Conservation (phyloP, 2,888 invertebrate genomes). For the Pterostichus niger region DNA sequence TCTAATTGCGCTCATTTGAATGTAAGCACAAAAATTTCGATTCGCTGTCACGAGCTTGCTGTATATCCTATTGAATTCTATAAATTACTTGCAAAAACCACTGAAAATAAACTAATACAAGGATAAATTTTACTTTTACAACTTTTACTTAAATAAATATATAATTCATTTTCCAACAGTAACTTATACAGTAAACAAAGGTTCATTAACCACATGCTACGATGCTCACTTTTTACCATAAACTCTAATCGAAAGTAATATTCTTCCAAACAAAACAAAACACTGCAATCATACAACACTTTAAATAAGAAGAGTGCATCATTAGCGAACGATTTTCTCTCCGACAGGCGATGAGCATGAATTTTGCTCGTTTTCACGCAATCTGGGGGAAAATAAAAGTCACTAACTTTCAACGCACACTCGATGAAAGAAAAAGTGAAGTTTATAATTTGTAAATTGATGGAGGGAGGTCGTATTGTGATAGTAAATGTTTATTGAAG, state of each 20-base stretch:
- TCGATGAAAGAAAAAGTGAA: constrained; percentile 39
- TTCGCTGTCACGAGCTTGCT: too few species aligned
- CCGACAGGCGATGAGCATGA: constrained; percentile 5
- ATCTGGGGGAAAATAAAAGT: constrained; percentile 36
- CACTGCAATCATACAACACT: constrained; percentile 16
- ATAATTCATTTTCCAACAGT: constrained; percentile 7
- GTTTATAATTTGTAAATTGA: constrained; percentile 1
- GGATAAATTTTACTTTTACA: constrained; percentile 29
- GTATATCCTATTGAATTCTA: neutral
- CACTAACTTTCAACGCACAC: constrained; percentile 15
- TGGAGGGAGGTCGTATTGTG: neutral
- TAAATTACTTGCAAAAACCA: neutral
- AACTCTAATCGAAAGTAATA: constrained; percentile 40
- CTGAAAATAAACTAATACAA: constrained; percentile 17
- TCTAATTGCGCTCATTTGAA: too few species aligned
- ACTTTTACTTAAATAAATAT: constrained; percentile 49
- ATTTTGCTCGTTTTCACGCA: constrained; percentile 28
- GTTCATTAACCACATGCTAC: constrained; percentile 46
- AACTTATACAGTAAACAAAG: constrained; percentile 25
- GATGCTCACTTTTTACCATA: constrained; percentile 40
- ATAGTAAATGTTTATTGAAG: neutral
- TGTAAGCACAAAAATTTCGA: too few species aligned
- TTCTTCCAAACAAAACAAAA: constrained; percentile 17
- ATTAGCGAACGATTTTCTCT: constrained; percentile 29
- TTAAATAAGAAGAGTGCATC: constrained; percentile 24